Conservation (phyloP, 2,797 vertebrate species). For the Eutrigla gurnardus region DNA sequence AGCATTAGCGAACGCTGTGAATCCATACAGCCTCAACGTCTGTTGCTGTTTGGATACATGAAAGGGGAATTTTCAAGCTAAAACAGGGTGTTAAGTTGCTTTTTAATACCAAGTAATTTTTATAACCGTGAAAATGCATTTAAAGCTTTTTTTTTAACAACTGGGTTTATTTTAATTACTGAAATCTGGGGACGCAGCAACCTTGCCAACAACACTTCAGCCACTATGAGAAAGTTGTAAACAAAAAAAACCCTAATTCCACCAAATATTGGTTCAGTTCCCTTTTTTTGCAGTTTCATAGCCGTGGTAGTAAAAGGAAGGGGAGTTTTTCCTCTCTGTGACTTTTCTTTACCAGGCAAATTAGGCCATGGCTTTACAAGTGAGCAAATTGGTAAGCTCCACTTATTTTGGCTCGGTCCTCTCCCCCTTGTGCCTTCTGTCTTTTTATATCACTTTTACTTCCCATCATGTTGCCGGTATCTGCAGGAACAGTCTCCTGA, state of each 20-base stretch:
- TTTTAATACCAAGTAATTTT: not conserved
- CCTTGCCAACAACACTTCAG: conserved; percentile 5
- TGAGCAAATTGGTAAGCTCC: conserved; percentile 73
- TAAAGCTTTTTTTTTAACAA: not conserved
- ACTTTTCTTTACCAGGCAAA: conserved; percentile 57
- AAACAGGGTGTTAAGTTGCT: not conserved
- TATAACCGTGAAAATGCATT: not conserved
- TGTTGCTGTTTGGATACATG: not conserved
- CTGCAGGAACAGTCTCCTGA: conserved; percentile 57
- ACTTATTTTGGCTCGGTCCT: conserved; percentile 69
- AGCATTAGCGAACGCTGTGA: not conserved
- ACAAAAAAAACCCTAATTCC: conserved; percentile 18
- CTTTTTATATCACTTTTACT: conserved; percentile 68
- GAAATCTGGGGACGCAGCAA: not conserved
- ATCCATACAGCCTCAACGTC: not conserved
- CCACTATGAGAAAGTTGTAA: not conserved
- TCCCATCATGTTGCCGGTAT: conserved; percentile 58
- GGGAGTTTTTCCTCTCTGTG: conserved; percentile 29
- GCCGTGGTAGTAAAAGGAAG: conserved; percentile 21
- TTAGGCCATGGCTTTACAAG: conserved; percentile 72
- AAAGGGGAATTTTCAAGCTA: not conserved
- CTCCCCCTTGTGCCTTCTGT: conserved; percentile 62
- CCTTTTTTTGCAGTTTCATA: conserved; percentile 24
- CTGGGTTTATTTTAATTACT: conserved; percentile 15
- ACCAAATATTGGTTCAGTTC: conserved; percentile 1